These are phyloP conservation scores for Chrysina gloriosa DNA, from an alignment of 2,888 invertebrate species.

Conservation along the genomic window DNA sequence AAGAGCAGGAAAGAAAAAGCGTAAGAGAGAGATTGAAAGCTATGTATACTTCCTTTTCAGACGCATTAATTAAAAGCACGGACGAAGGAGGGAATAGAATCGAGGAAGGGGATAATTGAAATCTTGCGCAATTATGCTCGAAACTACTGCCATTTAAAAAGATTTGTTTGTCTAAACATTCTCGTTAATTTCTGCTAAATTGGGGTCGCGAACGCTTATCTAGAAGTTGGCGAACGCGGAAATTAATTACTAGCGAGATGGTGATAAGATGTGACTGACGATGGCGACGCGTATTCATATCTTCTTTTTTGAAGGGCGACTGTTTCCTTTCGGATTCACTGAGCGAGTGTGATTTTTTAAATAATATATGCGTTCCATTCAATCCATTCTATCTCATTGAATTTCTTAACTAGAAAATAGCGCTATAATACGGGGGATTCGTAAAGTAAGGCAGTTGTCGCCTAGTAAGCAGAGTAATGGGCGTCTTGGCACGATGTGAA, in stretches of 20 bases:
- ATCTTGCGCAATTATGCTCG: conserved; percentile 16
- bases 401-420: too few species aligned
- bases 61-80: conserved; percentile 13
- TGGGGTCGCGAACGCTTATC: background rate
- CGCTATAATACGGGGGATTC: too few species aligned
- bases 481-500: too few species aligned
- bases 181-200: background rate
- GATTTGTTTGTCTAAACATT: background rate
- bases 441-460: too few species aligned
- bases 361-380: too few species aligned
- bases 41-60: conserved; percentile 5
- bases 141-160: background rate
- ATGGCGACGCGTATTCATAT: background rate
- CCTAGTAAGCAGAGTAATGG: too few species aligned
- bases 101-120: conserved; percentile 4
- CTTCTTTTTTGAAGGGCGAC: background rate
- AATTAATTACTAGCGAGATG: conserved; percentile 6
- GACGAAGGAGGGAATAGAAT: background rate
- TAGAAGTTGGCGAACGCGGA: background rate
- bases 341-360: too few species aligned
- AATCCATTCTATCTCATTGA: too few species aligned
- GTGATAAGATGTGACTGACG: background rate
- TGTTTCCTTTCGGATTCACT: too few species aligned
- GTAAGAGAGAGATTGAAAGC: background rate
- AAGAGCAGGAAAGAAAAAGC: background rate